These are phyloP conservation scores for Pseudomyrmex gracilis DNA, from an alignment of 1,140 invertebrate genomes.

Conservation along the genomic window DNA sequence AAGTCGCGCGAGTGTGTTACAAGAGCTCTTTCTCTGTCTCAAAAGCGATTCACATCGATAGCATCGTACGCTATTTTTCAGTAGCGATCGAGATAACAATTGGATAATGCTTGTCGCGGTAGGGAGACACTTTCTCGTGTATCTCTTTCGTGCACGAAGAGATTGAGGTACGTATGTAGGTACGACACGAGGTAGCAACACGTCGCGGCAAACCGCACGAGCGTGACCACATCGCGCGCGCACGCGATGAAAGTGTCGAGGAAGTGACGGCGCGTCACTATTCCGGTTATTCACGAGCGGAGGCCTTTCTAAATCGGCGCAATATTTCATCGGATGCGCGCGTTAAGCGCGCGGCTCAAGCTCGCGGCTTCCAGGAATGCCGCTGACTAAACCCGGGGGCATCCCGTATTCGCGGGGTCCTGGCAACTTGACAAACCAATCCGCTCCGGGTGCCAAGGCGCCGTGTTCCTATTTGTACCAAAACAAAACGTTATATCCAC, in stretches of 20 bases:
- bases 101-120: constrained; percentile 9
- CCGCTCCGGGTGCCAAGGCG: constrained; percentile 79
- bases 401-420: constrained; percentile 75
- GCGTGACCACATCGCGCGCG: neutral
- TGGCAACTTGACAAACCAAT: constrained; percentile 84
- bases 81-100: constrained; percentile 47
- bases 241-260: constrained; percentile 26
- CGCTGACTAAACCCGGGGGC: constrained; percentile 78
- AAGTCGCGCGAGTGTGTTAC: constrained; percentile 12
- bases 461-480: constrained; percentile 83
- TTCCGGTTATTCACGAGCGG: constrained; percentile 16
- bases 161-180: constrained; percentile 9
- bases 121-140: neutral
- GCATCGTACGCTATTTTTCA: constrained; percentile 25
- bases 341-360: constrained; percentile 43
- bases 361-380: constrained; percentile 79
- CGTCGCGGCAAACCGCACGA: neutral
- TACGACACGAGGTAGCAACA: neutral
- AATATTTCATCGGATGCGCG: constrained; percentile 79
- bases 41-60: constrained; percentile 36
- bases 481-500: constrained; percentile 81
- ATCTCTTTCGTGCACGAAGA: neutral
- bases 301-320: constrained; percentile 78
- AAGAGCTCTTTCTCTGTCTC: constrained; percentile 3
- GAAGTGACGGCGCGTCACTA: constrained; percentile 54